Evolutionary conservation across 2,797 vertebrate genomes (phyloP).

Genomic region (Etheostoma nigrum): DNA sequence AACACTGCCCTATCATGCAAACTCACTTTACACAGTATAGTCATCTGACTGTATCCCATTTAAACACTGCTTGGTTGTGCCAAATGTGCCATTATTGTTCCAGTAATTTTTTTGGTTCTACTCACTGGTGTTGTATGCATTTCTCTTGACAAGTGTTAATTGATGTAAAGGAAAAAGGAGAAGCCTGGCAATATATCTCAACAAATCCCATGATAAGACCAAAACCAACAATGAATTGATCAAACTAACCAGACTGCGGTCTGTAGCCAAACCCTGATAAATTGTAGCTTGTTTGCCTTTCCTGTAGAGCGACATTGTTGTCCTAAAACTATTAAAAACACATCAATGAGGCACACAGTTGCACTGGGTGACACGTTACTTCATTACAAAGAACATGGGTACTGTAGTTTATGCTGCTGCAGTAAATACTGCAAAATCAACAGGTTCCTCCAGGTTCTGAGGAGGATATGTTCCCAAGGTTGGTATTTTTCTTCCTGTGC

Average conservation of each 20-base stretch:
- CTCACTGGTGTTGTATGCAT: neutral
- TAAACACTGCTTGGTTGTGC: neutral
- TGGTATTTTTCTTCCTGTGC: no score
- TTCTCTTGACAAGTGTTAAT: neutral
- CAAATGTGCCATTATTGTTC: neutral
- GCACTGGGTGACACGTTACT: neutral
- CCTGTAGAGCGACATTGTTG: neutral
- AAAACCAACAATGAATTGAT: neutral
- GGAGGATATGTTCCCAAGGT: no score
- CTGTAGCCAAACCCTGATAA: neutral
- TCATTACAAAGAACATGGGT: no score
- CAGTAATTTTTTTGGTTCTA: neutral
- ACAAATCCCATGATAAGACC: neutral
- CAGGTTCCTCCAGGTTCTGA: no score
- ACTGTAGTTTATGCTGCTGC: no score
- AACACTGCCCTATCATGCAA: constrained; percentile 1
- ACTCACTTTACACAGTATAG: neutral
- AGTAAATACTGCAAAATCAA: no score
- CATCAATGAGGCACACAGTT: neutral
- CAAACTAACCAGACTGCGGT: no score
- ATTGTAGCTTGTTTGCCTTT: neutral
- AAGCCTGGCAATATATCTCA: neutral
- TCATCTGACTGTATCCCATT: neutral
- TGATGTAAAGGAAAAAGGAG: neutral
- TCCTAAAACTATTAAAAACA: neutral